Evolutionary conservation across 1,140 invertebrate genomes (phyloP).

Genomic region (Galleria mellonella): DNA sequence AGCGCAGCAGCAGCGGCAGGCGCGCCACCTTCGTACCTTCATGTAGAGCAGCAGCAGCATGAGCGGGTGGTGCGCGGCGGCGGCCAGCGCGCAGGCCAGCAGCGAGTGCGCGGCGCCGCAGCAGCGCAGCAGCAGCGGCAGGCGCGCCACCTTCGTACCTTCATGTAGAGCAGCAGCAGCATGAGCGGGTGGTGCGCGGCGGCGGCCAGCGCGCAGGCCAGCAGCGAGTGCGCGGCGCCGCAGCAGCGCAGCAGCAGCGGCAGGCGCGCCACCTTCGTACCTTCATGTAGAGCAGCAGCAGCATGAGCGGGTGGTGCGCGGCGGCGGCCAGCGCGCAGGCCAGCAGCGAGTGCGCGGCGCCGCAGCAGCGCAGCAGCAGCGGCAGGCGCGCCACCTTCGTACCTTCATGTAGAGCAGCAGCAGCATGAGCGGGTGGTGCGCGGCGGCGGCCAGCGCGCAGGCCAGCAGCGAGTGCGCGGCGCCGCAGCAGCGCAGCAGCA

Average conservation of each 20-base stretch:
- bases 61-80: constrained; percentile 47
- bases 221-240: constrained; percentile 72
- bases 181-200: constrained; percentile 57
- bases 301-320: constrained; percentile 56
- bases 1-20: constrained; percentile 82
- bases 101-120: constrained; percentile 75
- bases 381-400: constrained; percentile 77
- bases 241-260: constrained; percentile 83
- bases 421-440: constrained; percentile 65
- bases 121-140: constrained; percentile 82
- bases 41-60: constrained; percentile 78
- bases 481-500: constrained; percentile 82
- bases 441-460: constrained; percentile 43
- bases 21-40: too few relatives aligned
- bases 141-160: too few relatives aligned
- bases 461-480: constrained; percentile 71
- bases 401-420: constrained; percentile 77
- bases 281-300: constrained; percentile 78
- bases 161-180: constrained; percentile 77
- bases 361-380: constrained; percentile 81
- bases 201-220: constrained; percentile 50
- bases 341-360: constrained; percentile 71
- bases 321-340: constrained; percentile 48
- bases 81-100: constrained; percentile 46
- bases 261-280: too few relatives aligned